Evolutionary conservation across 2,797 vertebrate genomes (phyloP), one percentile per base, ranked within the genome.

Genomic region (Basileuterus tristriatus): DNA sequence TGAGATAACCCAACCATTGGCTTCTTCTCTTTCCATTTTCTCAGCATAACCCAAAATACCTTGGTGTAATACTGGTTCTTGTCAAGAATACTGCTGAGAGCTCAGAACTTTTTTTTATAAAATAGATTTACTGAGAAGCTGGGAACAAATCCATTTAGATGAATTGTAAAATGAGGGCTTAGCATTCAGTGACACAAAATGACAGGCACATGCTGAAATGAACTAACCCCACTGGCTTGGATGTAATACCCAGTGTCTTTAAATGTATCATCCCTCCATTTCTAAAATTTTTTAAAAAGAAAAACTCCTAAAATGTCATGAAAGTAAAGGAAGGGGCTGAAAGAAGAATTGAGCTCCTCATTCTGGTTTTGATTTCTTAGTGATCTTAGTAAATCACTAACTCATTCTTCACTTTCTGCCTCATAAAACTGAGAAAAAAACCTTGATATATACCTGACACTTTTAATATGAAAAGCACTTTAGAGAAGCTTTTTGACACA

Each of bases 381-480:
- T 91, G 89, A 94, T 92, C 79, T 92, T 87, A 91, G 89, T 83
- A 94, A 96, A 96, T 95, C 94, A 96, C 93, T 91, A 95, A 83
- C 76, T 94, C 92, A 94, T 94, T 96, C 94, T 89, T 96, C 89
- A 95, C 74, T 95, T 92, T 96, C 94, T 87, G 83, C 88, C 37
- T 89, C 90, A 89, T 89, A 90, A 95, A 97, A 93, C 6, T 86
- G 79, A 88, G 67, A 12, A 75, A 94, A 87, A 95, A 92, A 68
- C 23, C 41, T 49, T 84, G 90, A 96, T 96, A 86, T 63, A 63
- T 95, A 86, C 83, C 91, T 93, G 92, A 91, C 91, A 93, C 83
- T 62, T 93, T 89, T 92, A 97, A 94, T 96, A 94, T 67, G 79
- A 95, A 95, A 92, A 96, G 91, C 91, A 96, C 92, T 97, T 96